Conservation (phyloP, 1,140 invertebrate species). For the Bathynomus jamesi region DNA sequence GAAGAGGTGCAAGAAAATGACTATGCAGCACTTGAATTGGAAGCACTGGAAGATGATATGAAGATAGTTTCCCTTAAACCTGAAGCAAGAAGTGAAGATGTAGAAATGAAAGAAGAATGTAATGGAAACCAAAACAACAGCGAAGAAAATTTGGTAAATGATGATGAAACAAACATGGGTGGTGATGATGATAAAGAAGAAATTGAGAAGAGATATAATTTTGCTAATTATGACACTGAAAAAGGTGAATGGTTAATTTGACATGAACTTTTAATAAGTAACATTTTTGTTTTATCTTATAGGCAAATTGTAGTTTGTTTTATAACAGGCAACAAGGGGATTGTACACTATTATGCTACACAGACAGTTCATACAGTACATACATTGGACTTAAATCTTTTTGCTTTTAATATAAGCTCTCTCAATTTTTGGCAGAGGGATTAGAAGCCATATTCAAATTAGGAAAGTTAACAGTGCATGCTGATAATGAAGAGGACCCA, state of each 20-base stretch:
- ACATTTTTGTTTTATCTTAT: too few relatives aligned
- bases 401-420: too few relatives aligned
- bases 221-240: conserved; percentile 65
- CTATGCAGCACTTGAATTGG: conserved; percentile 43
- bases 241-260: conserved; percentile 49
- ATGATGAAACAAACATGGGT: conserved; percentile 39
- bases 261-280: too few relatives aligned
- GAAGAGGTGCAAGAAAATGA: conserved; percentile 37
- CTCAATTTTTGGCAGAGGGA: conserved; percentile 31
- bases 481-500: conserved; percentile 51
- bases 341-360: too few relatives aligned
- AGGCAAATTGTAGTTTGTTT: too few relatives aligned
- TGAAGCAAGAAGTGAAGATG: neutral
- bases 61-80: neutral
- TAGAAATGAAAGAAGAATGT: neutral
- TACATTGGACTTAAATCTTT: too few relatives aligned
- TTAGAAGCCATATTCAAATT: conserved; percentile 43
- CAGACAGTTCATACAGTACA: too few relatives aligned
- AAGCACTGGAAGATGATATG: conserved; percentile 5
- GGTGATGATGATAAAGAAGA: conserved; percentile 41
- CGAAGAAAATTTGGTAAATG: conserved; percentile 45
- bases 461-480: conserved; percentile 49
- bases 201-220: conserved; percentile 41
- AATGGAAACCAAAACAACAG: neutral
- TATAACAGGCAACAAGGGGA: too few relatives aligned